A percentile compares a stretch with the other conserved stretches of the same genome.
Conservation (phyloP, 35 echinoderm and acorn worm species). For the Lytechinus variegatus region DNA sequence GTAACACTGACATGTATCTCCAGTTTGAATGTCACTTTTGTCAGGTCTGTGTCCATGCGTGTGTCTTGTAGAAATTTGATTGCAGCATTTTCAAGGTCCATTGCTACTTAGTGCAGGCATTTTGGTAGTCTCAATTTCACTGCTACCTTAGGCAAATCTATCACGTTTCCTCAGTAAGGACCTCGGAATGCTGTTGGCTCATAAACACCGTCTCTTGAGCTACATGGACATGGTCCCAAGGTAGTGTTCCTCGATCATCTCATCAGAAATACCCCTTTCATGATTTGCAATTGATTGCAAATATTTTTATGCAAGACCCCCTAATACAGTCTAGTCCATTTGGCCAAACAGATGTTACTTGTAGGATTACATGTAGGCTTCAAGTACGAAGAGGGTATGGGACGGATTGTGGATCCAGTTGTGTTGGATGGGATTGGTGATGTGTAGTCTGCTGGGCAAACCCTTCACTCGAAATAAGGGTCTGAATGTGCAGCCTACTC, state of each 20-base stretch:
- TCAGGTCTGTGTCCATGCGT: background rate
- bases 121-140: background rate
- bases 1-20: background rate
- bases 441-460: too few relatives aligned
- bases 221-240: background rate
- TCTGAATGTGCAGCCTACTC: too few relatives aligned
- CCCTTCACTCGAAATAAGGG: too few relatives aligned
- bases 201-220: background rate
- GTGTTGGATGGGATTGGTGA: background rate
- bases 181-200: background rate
- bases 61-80: background rate
- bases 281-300: too few relatives aligned
- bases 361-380: too few relatives aligned
- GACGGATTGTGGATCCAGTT: background rate
- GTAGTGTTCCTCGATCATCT: background rate
- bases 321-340: too few relatives aligned
- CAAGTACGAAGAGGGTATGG: too few relatives aligned
- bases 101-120: background rate
- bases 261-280: background rate
- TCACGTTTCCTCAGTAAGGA: background rate
- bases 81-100: background rate
- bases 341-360: too few relatives aligned
- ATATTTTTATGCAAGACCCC: too few relatives aligned
- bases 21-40: background rate
- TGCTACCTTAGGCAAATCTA: background rate